Evolutionary conservation across 2,113 vertebrate species (phyloP).

Genomic region (Marmota monax): DNA sequence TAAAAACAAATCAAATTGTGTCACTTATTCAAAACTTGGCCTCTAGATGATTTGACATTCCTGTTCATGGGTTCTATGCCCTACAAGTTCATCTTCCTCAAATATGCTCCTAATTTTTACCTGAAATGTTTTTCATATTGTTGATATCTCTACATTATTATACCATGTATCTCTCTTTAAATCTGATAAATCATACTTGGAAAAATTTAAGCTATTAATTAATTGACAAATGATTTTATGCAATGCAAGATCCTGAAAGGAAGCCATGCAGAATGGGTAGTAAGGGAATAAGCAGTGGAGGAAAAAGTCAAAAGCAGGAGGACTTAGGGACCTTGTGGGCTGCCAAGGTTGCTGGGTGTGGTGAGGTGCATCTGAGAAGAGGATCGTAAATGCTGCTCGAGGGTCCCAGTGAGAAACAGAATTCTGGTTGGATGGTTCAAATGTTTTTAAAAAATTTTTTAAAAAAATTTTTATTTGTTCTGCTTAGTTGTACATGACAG

Average conservation of each 20-base stretch:
- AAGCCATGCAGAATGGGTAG: background rate
- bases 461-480: no score
- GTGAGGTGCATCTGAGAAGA: background rate
- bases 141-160: background rate
- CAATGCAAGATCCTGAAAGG: background rate
- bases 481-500: no score
- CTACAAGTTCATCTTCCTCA: background rate
- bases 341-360: background rate
- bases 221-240: slow-evolving; percentile 43
- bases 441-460: background rate
- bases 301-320: background rate
- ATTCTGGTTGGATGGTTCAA: background rate
- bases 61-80: background rate
- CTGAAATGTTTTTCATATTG: slow-evolving; percentile 28
- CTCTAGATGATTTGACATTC: background rate
- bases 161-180: background rate
- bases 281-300: background rate
- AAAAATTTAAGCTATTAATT: background rate
- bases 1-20: slow-evolving; percentile 16
- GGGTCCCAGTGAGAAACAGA: background rate
- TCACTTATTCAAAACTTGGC: background rate
- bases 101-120: background rate
- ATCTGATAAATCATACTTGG: slow-evolving; percentile 14
- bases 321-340: background rate
- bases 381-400: background rate